Evolutionary conservation across 2,888 invertebrate species (phyloP), one percentile per base, ranked within the genome.

Genomic region (Nipponacmea schrenckii): DNA sequence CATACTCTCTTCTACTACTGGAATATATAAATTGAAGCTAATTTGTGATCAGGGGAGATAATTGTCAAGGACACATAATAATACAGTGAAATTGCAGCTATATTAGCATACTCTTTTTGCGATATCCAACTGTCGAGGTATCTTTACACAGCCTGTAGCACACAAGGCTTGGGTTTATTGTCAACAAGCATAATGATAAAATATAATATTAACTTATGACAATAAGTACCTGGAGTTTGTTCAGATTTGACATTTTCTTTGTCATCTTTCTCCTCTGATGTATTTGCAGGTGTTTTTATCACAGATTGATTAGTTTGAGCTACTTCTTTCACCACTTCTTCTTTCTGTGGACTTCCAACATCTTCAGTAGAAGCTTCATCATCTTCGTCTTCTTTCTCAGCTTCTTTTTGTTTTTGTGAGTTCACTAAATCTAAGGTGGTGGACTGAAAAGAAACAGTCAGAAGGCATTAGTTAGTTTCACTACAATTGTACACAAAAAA

Each of bases 401-500:
- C 78, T 67, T 79, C 77, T 2, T 78, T 77, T 27, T 82, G 81
- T 20, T 79, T 78, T 46, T 78, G 76, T 74, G 26, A 62, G 39
- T 70, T 77, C 45, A 80, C 75, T 62, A 85, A 75, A 46, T 79
- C 79, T 44, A 84, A 67, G 24, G 84, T 84, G 10, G 83, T 83
- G 67, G 77, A 75, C 84, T 84, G 74, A 5, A 77, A 75, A 69
- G 14, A 26, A n/a, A 69, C 46, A 48, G 7, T 7, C 1, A 68
- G 48, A 39, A 44, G 10, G 8, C 3, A 14, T 14, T 14, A 65
- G 44, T 27, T 12, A 27, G 20, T 27, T 39, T 45, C 27, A 12
- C 20, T 27, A 17, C n/a, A 70, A 63, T 12, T n/a, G 20, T 62
- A 20, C n/a, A n/a, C n/a, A n/a, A n/a, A n/a, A n/a, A n/a, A n/a